A percentile compares a stretch with the other conserved stretches of the same genome.
Evolutionary conservation across 2,888 invertebrate species (phyloP).

Genomic region (Zaprionus obscuricornis): DNA sequence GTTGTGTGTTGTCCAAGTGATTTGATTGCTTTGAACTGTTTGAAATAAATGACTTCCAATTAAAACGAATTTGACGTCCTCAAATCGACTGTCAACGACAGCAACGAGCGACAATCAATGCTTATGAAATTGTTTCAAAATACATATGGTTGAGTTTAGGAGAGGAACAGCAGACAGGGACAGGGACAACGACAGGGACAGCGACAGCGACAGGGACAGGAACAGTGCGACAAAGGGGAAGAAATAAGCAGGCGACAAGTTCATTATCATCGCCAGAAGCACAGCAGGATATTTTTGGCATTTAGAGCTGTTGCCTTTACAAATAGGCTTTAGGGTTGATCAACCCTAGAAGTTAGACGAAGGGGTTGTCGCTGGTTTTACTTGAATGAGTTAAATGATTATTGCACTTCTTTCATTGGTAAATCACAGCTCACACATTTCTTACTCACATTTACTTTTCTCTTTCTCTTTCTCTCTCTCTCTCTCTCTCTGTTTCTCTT

Average conservation of each 20-base stretch:
- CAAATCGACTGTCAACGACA: constrained; percentile 64
- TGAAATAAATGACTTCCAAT: constrained; percentile 74
- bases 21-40: constrained; percentile 69
- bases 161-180: constrained; percentile 13
- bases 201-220: too few species aligned
- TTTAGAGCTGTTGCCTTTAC: background rate
- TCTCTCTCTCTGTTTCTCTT: constrained; percentile 13
- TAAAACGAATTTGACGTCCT: constrained; percentile 71
- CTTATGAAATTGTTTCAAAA: constrained; percentile 76
- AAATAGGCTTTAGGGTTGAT: constrained; percentile 30
- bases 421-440: constrained; percentile 1
- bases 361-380: constrained; percentile 22
- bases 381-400: background rate
- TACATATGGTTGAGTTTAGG: constrained; percentile 31
- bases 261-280: constrained; percentile 28
- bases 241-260: constrained; percentile 23
- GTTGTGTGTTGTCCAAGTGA: constrained; percentile 49
- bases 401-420: constrained; percentile 12
- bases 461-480: background rate
- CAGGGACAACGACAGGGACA: too few species aligned
- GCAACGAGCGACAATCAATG: constrained; percentile 53
- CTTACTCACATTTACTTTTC: background rate
- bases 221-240: too few species aligned
- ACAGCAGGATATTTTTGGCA: constrained; percentile 43
- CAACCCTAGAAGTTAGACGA: background rate